Evolutionary conservation across 2,113 vertebrate genomes (phyloP), one percentile per base, ranked within the genome.

Genomic region (Pica pica): DNA sequence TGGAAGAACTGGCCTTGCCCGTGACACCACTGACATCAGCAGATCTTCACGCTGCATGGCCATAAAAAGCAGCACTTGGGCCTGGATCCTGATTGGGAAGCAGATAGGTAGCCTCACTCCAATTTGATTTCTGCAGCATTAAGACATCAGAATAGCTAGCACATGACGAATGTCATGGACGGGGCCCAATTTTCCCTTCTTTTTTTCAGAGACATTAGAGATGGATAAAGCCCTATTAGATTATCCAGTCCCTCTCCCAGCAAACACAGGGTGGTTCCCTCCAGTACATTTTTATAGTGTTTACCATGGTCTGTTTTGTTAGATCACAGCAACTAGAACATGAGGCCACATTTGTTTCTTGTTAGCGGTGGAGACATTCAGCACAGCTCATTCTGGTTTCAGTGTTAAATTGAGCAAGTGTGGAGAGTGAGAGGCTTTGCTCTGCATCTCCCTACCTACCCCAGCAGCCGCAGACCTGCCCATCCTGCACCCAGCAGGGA

Each of bases 211-310:
- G 69, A 84, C 91, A 75, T 90, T 93, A 89, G 94, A 68, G 90
- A 96, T 95, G 94, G 83, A 95, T 97, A 90, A 96, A 97, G 33
- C 64, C 85, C 90, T 90, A 44, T 96, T 96, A 89, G 95, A 96
- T 96, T 94, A 95, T 93, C 79, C 94, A 79, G 84, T 96, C 95
- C 26, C 47, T 96, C 96, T 96, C 94, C 90, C 94, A 95, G 95
- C 96, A 96, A 95, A 96, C 88, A 75, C 60, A 92, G 95, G 95
- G 94, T 96, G 96, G 94, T 96, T 96, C 95, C 92, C 92, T 96
- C 76, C 95, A 96, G 96, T 94, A 96, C 95, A 95, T 96, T 97
- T 97, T 97, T 96, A 94, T 89, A 92, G 95, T 97, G 96, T 97
- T 97, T 95, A 97, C 94, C 93, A 93, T 78, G 92, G 95, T 96